Base-by-base conservation (phyloP, 2,797 vertebrate genomes). In the Oryzias sinensis region DNA sequence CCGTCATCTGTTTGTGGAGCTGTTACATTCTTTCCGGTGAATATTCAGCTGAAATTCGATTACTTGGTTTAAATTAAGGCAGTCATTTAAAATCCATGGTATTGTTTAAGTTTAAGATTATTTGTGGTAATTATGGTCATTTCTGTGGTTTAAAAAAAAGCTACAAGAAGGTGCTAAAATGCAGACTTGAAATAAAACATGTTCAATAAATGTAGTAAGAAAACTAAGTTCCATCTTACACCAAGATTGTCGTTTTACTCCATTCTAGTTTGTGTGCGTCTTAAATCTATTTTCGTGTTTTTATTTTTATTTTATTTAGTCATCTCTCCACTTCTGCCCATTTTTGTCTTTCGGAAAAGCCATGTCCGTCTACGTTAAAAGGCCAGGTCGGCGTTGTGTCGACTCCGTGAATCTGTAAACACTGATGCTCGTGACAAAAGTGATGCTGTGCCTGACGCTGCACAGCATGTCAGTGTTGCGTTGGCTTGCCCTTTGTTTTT, bases 401-500 rank as follows among this genome's bases (percentile, higher is more conserved):
- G 50, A 22, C 66, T 77, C 67, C 55, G 37, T 56, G 60, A 29
- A 56, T 70, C 69, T 59, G 47, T 70, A 83, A 79, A 77, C 74
- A 79, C 58, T 25, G 65, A 56, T 62, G 62, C 69, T 88, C 70
- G 79, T 61, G 51, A 81, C 55, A 63, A 59, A 75, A 74, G 62
- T 70, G 52, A 86, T 70, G 78, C 68, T 71, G 5, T 70, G 70
- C 70, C 58, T 59, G 53, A 65, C 41, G 14, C 74, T 53, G 65
- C 73, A 69, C 78, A 73, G 79, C 69, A 46, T 73, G 76, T 72
- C 65, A 59, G 56, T 62, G 56, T 72, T 71, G 76, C 56, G 56
- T 82, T 48, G 80, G 76, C 79, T 77, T 61, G 66, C 62, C 70
- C 74, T 80, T 82, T 85, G 72, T 78, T 77, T 71, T 66, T 69